These are phyloP conservation scores for Clistopyga incitator DNA, from an alignment of 2,888 invertebrate genomes.

Conservation along the genomic window DNA sequence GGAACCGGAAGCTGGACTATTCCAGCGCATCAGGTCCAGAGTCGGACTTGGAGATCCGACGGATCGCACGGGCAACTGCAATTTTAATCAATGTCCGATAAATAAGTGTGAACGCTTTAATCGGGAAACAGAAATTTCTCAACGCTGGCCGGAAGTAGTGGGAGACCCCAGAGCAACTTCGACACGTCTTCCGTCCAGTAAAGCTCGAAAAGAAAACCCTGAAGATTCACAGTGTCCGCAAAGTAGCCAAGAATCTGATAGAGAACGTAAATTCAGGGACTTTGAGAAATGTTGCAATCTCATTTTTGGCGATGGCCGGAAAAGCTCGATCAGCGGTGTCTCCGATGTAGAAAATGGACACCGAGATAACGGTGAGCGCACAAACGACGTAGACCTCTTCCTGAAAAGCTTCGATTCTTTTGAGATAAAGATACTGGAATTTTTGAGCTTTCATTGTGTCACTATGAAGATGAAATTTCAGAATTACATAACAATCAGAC, in stretches of 20 bases:
- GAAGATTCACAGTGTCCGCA: neutral
- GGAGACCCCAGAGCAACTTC: constrained; percentile 52
- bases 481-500: neutral
- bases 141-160: constrained; percentile 20
- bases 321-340: neutral
- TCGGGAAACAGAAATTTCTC: constrained; percentile 7
- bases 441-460: neutral
- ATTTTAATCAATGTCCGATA: neutral
- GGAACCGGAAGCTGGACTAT: neutral
- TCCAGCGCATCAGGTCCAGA: constrained; percentile 17
- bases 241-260: neutral
- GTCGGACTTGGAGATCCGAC: neutral
- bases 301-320: constrained; percentile 31
- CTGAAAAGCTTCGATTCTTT: neutral
- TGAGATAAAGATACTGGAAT: neutral
- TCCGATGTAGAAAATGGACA: neutral
- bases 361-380: neutral
- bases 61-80: neutral
- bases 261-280: constrained; percentile 32
- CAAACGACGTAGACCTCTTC: neutral
- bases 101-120: neutral
- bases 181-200: constrained; percentile 31
- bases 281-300: constrained; percentile 62
- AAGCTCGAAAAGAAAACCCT: neutral
- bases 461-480: neutral